Conservation (phyloP, 1,140 invertebrate species). For the Ceratina australensis region DNA sequence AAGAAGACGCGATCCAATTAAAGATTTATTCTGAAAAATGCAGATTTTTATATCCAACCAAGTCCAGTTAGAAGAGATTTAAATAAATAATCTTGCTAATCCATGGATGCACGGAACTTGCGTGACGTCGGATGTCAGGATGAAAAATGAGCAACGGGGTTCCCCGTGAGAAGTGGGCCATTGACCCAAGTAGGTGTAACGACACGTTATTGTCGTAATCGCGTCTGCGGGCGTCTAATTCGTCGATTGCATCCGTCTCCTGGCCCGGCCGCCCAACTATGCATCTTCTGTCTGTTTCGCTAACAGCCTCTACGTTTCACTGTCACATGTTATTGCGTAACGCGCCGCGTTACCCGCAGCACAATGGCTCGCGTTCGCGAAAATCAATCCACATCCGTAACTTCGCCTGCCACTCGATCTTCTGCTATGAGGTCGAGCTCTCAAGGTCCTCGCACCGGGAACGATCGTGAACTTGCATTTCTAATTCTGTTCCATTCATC, state of each 20-base stretch:
- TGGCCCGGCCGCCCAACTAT: constrained; percentile 24
- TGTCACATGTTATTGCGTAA: constrained; percentile 33
- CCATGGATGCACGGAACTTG: constrained; percentile 39
- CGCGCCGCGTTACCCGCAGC: constrained; percentile 22
- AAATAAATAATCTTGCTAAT: too few relatives aligned
- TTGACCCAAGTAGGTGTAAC: constrained; percentile 62
- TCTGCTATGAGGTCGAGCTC: constrained; percentile 21
- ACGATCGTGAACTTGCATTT: constrained; percentile 13
- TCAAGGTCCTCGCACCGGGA: constrained; percentile 8
- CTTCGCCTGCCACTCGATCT: constrained; percentile 20
- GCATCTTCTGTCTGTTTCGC: constrained; percentile 16
- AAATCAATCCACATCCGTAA: constrained; percentile 29
- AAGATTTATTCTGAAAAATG: too few relatives aligned
- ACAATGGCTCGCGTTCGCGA: constrained; percentile 5
- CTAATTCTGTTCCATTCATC: not conserved
- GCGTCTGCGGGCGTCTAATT: constrained; percentile 47
- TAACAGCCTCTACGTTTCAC: constrained; percentile 22
- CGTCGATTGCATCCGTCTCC: constrained; percentile 43
- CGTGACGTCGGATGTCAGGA: constrained; percentile 35
- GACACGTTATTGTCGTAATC: constrained; percentile 50
- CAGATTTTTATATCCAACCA: too few relatives aligned
- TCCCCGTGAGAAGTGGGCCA: constrained; percentile 56
- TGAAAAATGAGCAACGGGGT: constrained; percentile 51
- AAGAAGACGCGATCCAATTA: too few relatives aligned
- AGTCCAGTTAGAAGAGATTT: too few relatives aligned